Conservation (phyloP, 2,888 invertebrate species). For the Norana najaformis region DNA sequence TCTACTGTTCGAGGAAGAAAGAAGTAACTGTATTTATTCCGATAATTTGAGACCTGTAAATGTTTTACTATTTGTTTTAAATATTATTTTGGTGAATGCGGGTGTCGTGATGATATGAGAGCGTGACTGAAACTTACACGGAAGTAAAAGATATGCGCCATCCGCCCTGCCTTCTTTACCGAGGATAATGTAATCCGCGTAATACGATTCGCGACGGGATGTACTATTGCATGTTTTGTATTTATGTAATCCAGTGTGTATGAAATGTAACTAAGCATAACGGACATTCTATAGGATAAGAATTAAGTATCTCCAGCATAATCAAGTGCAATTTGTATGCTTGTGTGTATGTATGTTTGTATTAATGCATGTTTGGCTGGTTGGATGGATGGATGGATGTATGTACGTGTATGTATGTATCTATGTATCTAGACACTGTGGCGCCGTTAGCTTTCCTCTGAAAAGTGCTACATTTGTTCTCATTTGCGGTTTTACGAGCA, state of each 20-base stretch:
- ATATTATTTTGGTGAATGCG: neutral
- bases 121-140: neutral
- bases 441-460: too few species aligned
- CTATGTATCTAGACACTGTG: neutral
- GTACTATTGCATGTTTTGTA: neutral
- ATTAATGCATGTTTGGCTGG: too few species aligned
- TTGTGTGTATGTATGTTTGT: too few species aligned
- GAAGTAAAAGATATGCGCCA: neutral
- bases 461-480: neutral
- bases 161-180: neutral
- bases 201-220: neutral
- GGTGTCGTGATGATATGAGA: neutral
- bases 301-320: neutral
- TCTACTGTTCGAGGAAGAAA: conserved; percentile 16
- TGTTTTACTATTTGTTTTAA: neutral
- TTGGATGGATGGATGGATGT: too few species aligned
- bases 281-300: neutral
- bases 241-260: neutral
- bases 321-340: neutral
- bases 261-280: neutral
- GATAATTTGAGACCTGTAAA: neutral
- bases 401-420: too few species aligned
- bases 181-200: neutral
- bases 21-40: neutral
- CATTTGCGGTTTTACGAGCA: neutral